These are phyloP conservation scores for Platyscapa corneri DNA, from an alignment of 1,140 invertebrate genomes.

Conservation along the genomic window DNA sequence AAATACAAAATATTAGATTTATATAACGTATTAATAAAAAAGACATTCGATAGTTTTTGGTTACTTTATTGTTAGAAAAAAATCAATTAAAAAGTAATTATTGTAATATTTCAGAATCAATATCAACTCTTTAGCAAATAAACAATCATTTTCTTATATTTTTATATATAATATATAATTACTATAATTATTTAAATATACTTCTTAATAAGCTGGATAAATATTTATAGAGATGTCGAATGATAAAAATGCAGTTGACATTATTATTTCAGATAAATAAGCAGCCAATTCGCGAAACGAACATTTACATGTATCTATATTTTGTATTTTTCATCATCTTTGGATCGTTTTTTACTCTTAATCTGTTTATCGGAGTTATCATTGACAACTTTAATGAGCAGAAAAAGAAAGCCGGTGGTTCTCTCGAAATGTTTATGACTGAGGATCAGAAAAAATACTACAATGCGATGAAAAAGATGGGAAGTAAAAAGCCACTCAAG, in stretches of 20 bases:
- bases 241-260: background rate
- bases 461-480: constrained; percentile 99
- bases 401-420: constrained; percentile 99
- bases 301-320: constrained; percentile 98
- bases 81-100: no score
- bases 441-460: constrained; percentile 99
- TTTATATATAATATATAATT: no score
- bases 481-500: constrained; percentile 97
- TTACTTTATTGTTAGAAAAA: no score
- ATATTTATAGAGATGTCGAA: no score
- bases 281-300: constrained; percentile 95
- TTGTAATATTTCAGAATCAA: no score
- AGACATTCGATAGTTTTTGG: no score
- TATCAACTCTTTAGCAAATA: no score
- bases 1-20: no score
- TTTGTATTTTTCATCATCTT: constrained; percentile 96
- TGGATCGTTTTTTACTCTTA: constrained; percentile 94
- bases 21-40: no score
- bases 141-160: no score
- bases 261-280: constrained; percentile 81
- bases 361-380: constrained; percentile 95
- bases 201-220: no score
- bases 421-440: constrained; percentile 99
- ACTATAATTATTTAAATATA: no score
- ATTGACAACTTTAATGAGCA: constrained; percentile 97